phyloP scores from a whole-genome alignment of 2,797 vertebrate species.

The Mergus octosetaceus region DNA sequence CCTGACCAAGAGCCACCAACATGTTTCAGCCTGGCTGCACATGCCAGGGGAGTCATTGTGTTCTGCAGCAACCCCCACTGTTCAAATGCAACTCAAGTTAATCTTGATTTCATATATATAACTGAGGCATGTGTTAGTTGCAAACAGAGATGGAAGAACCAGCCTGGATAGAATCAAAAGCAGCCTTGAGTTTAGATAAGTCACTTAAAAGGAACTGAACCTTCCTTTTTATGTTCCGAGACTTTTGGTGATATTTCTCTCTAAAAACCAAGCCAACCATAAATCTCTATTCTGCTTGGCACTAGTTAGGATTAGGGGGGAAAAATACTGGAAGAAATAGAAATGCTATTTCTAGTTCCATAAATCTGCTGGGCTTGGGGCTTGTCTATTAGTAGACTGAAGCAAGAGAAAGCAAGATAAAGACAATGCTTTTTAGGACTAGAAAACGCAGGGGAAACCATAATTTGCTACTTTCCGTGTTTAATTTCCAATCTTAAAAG shows the following conservation, averaged over 20 bases:
- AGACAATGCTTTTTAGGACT: background rate
- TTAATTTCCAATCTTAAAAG: background rate
- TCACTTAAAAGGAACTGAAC: background rate
- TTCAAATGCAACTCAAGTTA: background rate
- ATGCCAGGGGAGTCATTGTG: background rate
- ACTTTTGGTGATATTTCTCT: background rate
- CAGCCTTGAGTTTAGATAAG: background rate
- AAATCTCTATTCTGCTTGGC: background rate
- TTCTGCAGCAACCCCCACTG: background rate
- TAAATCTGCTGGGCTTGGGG: background rate
- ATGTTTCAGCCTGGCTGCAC: fast-evolving
- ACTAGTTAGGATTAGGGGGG: background rate
- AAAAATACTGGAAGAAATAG: background rate
- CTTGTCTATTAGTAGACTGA: background rate
- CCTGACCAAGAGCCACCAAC: background rate
- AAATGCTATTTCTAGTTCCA: background rate
- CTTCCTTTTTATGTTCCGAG: background rate
- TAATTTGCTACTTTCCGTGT: background rate
- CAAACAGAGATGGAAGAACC: slow-evolving; percentile 7
- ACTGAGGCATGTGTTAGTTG: background rate
- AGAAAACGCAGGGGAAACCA: background rate
- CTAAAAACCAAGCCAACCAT: background rate
- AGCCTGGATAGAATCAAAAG: slow-evolving; percentile 1
- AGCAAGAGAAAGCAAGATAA: background rate
- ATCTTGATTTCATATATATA: background rate